Conservation (phyloP, 2,797 vertebrate species). For the Cuculus canorus region DNA sequence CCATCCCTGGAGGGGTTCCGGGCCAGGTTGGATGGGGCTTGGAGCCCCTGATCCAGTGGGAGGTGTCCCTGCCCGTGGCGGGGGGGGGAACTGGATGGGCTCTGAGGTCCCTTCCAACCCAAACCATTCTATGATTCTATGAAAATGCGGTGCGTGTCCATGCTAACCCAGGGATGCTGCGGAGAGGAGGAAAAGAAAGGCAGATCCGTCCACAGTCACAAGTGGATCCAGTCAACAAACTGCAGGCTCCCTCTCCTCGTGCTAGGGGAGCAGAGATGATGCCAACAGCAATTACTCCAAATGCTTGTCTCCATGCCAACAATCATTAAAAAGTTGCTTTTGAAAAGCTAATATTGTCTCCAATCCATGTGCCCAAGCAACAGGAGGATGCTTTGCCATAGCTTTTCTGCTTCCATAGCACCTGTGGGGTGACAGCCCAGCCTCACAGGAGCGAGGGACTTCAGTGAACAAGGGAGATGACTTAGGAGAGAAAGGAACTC, state of each 20-base stretch:
- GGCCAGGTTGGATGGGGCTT: too few species aligned
- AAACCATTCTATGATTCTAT: too few species aligned
- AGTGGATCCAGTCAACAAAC: not conserved
- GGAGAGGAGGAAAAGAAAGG: not conserved
- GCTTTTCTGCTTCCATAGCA: not conserved
- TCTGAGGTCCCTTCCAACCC: too few species aligned
- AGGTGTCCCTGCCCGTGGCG: too few species aligned
- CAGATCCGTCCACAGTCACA: rapidly evolving
- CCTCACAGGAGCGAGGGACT: not conserved
- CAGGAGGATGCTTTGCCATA: not conserved
- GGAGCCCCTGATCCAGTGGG: too few species aligned
- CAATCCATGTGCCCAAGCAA: not conserved
- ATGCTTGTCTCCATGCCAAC: not conserved
- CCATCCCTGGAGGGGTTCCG: too few species aligned
- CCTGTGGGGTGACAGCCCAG: not conserved
- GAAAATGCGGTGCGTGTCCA: not conserved
- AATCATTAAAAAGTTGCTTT: not conserved
- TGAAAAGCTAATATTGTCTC: not conserved
- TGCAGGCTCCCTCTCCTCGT: not conserved
- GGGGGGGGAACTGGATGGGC: too few species aligned
- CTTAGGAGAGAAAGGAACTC: not conserved
- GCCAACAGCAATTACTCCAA: rapidly evolving
- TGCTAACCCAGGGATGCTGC: not conserved
- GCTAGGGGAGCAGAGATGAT: not conserved
- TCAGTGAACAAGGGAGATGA: not conserved